Percentiles rank a stretch among this genome's conserved stretches.
phyloP scores from a whole-genome alignment of 2,888 invertebrate genomes.

The Acleris laterana region DNA sequence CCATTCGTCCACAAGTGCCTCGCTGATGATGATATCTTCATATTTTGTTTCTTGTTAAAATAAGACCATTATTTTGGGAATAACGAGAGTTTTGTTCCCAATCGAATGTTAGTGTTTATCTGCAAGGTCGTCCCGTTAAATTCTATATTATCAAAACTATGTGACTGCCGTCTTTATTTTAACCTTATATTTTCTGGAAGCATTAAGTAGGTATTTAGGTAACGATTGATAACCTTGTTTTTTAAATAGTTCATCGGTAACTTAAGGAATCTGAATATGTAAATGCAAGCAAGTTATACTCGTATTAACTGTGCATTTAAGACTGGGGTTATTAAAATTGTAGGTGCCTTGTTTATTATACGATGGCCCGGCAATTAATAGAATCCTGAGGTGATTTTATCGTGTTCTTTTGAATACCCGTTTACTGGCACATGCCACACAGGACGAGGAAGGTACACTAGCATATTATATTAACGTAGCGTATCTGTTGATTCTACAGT shows the following conservation, averaged over 20 bases:
- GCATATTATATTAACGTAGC: neutral
- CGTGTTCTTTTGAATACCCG: constrained; percentile 14
- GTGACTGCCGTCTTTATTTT: neutral
- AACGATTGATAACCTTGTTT: neutral
- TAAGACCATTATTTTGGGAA: constrained; percentile 17
- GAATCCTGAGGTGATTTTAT: constrained; percentile 21
- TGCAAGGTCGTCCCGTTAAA: neutral
- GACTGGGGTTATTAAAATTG: constrained; percentile 20
- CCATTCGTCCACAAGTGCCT: neutral
- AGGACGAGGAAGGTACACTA: constrained; percentile 9
- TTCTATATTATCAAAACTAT: neutral
- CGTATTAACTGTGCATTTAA: constrained; percentile 12
- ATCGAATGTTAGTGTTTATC: constrained; percentile 3
- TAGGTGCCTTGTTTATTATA: constrained; percentile 31
- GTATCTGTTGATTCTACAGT: no score
- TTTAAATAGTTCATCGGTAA: neutral
- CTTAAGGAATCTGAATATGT: constrained; percentile 13
- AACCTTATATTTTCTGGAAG: neutral
- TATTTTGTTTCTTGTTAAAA: neutral
- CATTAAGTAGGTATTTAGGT: neutral
- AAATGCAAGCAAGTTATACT: constrained; percentile 32
- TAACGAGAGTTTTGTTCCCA: constrained; percentile 20
- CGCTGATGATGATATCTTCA: constrained; percentile 12
- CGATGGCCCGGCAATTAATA: constrained; percentile 27
- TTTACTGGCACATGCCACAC: neutral